Percentiles rank a stretch among this genome's conserved stretches.
phyloP scores from a whole-genome alignment of 2,888 invertebrate species.

The Sesia apiformis region DNA sequence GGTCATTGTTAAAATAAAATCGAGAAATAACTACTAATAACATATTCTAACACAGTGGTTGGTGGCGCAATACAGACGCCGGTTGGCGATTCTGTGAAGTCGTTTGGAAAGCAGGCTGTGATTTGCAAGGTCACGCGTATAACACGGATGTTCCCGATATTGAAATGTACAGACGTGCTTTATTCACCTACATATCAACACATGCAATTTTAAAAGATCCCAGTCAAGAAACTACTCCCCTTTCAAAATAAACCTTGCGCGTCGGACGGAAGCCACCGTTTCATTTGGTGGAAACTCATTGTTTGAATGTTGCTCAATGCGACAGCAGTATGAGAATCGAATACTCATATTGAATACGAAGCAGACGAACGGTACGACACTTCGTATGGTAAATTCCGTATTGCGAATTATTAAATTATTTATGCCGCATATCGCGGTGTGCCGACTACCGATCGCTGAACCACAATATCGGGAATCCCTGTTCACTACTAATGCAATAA shows the following conservation, averaged over 20 bases:
- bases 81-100: constrained; percentile 64
- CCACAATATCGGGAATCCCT: constrained; percentile 74
- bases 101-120: constrained; percentile 75
- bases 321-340: constrained; percentile 72
- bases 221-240: constrained; percentile 29
- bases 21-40: constrained; percentile 10
- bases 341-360: constrained; percentile 74
- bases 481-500: constrained; percentile 73
- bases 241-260: constrained; percentile 46
- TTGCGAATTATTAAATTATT: constrained; percentile 75
- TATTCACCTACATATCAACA: constrained; percentile 73
- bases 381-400: constrained; percentile 72
- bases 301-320: constrained; percentile 61
- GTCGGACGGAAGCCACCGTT: constrained; percentile 36
- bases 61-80: constrained; percentile 62
- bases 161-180: constrained; percentile 73
- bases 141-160: constrained; percentile 75
- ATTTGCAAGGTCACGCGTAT: constrained; percentile 75
- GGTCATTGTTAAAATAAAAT: not conserved
- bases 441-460: constrained; percentile 62
- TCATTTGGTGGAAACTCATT: constrained; percentile 38
- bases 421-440: constrained; percentile 69
- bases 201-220: constrained; percentile 64
- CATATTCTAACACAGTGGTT: constrained; percentile 32
- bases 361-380: constrained; percentile 68